A percentile compares a stretch with the other conserved stretches of the same genome.
phyloP scores from a whole-genome alignment of 2,113 vertebrate genomes.

The Vulpes vulpes region DNA sequence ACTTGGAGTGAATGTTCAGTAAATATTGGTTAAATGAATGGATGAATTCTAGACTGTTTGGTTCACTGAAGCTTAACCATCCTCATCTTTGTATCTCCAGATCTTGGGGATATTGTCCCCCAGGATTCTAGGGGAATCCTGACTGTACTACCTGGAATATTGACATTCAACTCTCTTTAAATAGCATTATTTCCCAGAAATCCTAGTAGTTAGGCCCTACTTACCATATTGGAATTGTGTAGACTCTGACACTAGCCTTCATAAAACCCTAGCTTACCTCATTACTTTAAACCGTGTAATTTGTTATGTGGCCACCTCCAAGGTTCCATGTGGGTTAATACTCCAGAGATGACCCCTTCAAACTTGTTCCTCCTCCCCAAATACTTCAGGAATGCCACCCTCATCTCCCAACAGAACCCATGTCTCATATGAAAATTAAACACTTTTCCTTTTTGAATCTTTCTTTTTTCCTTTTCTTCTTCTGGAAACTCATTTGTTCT shows the following conservation, averaged over 20 bases:
- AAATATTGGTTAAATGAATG: background rate
- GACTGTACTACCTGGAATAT: background rate
- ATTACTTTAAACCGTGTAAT: background rate
- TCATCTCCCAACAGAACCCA: background rate
- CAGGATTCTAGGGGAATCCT: background rate
- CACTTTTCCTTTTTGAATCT: background rate
- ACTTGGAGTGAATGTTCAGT: background rate
- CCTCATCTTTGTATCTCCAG: background rate
- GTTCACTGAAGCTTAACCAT: background rate
- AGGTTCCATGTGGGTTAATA: background rate
- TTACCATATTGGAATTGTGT: background rate
- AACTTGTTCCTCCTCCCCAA: background rate
- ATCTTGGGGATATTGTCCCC: background rate
- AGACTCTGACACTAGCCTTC: background rate
- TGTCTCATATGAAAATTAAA: background rate
- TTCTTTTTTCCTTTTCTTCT: slow-evolving; percentile 60
- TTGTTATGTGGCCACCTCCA: background rate
- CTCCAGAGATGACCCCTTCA: background rate
- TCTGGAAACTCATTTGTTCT: slow-evolving; percentile 72
- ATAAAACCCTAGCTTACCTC: background rate
- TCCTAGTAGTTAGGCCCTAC: background rate
- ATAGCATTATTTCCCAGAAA: background rate
- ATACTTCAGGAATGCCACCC: background rate
- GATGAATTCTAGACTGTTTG: background rate
- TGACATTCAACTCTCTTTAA: background rate